Base-by-base conservation (phyloP, 2,888 invertebrate species). In the Sycophila texana region DNA sequence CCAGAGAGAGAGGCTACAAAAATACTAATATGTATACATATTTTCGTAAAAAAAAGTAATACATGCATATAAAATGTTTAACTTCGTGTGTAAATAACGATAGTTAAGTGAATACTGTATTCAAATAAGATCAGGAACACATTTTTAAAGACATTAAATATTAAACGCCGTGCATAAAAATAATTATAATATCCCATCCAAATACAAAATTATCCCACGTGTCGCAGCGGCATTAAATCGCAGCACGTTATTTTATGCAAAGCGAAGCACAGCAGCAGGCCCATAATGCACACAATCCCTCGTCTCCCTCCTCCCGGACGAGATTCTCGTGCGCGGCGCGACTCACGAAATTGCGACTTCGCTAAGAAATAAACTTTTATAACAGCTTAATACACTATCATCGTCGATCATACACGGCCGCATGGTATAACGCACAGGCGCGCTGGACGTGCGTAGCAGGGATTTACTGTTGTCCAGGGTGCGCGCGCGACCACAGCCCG, bases 381-480 rank as follows among this genome's bases (percentile, higher is more conserved):
- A 77, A 77, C 72, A 60, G 20, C 72, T 72, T 66, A 77, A 77
- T 77, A 22, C 51, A 30, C 77, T 30, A 66, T 71, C 72, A 39
- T 72, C 77, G 77, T 77, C 55, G 39, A 71, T 77, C 77, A 72
- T 60, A n/a, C 18, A 18, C 22, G 12, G 16, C n/a, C 53, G 13
- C 10, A 3, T 22, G 47, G 22, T 22, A 14, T 13, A 51, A 49
- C 49, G 14, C 20, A 18, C 16, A 60, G 53, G 26, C 55, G 39
- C 14, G 84, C 79, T 67, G 7, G n/a, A 26, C n/a, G 18, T 51
- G 53, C 39, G 66, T 12, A 14, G 4, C 51, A 49, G 66, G 66
- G 30, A 67, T 75, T 68, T 75, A 74, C 67, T 30, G 63, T 26
- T 30, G n/a, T n/a, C n/a, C n/a, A n/a, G n/a, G n/a, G 30, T 4